These are phyloP conservation scores for Meganola albula DNA, from an alignment of 2,888 invertebrate species.

Conservation along the genomic window DNA sequence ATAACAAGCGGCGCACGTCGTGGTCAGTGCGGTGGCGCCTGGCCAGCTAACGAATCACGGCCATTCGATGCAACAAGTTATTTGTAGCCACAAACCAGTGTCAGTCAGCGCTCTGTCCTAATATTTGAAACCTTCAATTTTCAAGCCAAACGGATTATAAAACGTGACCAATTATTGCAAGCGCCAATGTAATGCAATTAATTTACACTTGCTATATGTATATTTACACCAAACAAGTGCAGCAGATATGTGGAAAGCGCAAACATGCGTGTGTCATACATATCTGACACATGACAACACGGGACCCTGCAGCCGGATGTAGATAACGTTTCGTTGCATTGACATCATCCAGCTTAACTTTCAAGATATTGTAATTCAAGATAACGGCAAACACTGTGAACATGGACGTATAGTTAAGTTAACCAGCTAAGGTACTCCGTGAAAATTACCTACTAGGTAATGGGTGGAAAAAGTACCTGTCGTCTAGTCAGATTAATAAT, in stretches of 20 bases:
- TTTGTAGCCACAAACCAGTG: slow-evolving; percentile 36
- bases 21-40: slow-evolving; percentile 52
- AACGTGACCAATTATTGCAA: not conserved
- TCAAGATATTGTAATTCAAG: slow-evolving; percentile 24
- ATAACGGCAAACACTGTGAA: slow-evolving; percentile 22
- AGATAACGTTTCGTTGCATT: slow-evolving; percentile 62
- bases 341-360: slow-evolving; percentile 45
- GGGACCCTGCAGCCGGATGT: slow-evolving; percentile 55
- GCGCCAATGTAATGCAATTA: not conserved
- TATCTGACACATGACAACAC: no score
- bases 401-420: no score
- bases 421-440: no score
- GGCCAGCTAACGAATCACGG: slow-evolving; percentile 43
- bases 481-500: no score
- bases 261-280: slow-evolving; percentile 27
- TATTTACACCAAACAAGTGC: slow-evolving; percentile 13
- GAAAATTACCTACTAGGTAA: no score
- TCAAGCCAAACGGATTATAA: slow-evolving; percentile 3
- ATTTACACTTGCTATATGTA: no score
- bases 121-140: slow-evolving; percentile 15
- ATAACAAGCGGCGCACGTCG: no score
- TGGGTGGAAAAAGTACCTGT: no score
- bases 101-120: slow-evolving; percentile 15
- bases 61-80: slow-evolving; percentile 43
- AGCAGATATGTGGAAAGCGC: slow-evolving; percentile 8